Evolutionary conservation across 1,140 invertebrate species (phyloP).

Genomic region (Cydia strobilella): DNA sequence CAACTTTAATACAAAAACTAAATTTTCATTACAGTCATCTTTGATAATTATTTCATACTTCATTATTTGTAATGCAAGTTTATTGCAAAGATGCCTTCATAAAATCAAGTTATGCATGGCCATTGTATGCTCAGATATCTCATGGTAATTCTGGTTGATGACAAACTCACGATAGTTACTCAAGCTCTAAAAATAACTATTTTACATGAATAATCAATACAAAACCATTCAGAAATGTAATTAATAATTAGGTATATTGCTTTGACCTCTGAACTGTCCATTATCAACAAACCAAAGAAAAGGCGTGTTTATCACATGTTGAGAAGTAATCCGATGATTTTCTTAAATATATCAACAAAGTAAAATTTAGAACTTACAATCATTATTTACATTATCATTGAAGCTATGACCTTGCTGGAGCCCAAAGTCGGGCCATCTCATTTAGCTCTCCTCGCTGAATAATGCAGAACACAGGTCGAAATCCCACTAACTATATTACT

Average conservation of each 20-base stretch:
- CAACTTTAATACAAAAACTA: no score
- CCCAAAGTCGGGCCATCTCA: slow-evolving; percentile 40
- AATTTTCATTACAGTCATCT: no score
- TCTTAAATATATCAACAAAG: background rate
- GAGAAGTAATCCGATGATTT: background rate
- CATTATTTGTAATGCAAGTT: no score
- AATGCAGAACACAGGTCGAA: slow-evolving; percentile 16
- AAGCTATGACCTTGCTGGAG: slow-evolving; percentile 55
- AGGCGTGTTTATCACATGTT: background rate
- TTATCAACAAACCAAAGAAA: slow-evolving; percentile 18
- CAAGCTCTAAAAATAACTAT: background rate
- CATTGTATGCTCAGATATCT: background rate
- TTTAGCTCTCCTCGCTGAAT: slow-evolving; percentile 10
- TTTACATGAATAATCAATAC: background rate
- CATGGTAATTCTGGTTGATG: background rate
- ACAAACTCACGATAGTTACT: background rate
- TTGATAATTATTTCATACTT: no score
- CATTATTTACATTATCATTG: slow-evolving; percentile 65
- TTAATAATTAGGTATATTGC: background rate
- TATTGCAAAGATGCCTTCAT: background rate
- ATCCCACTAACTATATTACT: background rate
- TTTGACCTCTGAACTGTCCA: slow-evolving; percentile 26
- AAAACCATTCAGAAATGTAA: background rate
- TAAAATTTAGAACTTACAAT: slow-evolving; percentile 49
- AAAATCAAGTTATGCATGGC: background rate